Conservation (phyloP, 2,113 vertebrate genomes). For the Colistium nudipinnis region DNA sequence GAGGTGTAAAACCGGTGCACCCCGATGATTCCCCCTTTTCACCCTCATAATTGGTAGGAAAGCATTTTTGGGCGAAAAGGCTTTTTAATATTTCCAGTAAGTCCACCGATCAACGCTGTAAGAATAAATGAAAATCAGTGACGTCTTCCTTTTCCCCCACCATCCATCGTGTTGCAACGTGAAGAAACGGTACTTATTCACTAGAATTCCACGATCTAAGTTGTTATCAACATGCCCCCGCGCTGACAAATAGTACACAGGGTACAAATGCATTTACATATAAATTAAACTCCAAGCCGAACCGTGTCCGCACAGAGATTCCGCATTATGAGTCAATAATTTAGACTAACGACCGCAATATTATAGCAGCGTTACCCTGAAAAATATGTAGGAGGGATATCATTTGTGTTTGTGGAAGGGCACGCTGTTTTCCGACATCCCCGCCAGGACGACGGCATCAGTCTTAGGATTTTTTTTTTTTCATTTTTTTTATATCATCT, state of each 20-base stretch:
- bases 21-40: too few species aligned
- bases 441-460: slow-evolving; percentile 39
- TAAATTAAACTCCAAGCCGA: slow-evolving; percentile 71
- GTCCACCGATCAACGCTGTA: slow-evolving; percentile 2
- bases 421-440: slow-evolving; percentile 15
- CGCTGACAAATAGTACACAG: slow-evolving; percentile 73
- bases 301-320: slow-evolving; percentile 46
- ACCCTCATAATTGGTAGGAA: too few species aligned
- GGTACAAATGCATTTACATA: slow-evolving; percentile 75
- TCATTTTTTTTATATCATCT: slow-evolving; percentile 29
- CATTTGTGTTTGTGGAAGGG: slow-evolving; percentile 43
- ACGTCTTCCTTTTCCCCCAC: background rate
- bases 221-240: slow-evolving; percentile 58
- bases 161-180: background rate
- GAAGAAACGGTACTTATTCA: slow-evolving; percentile 46
- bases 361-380: slow-evolving; percentile 58
- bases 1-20: too few species aligned
- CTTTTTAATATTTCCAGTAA: slow-evolving; percentile 9
- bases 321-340: slow-evolving; percentile 67
- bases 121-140: slow-evolving; percentile 13
- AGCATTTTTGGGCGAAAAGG: too few species aligned
- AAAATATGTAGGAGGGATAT: slow-evolving; percentile 59
- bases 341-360: slow-evolving; percentile 75
- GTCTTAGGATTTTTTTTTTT: slow-evolving; percentile 33
- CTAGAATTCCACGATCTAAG: slow-evolving; percentile 32